A percentile compares a stretch with the other conserved stretches of the same genome.
phyloP scores from a whole-genome alignment of 2,113 vertebrate genomes.

The Neogale vison region DNA sequence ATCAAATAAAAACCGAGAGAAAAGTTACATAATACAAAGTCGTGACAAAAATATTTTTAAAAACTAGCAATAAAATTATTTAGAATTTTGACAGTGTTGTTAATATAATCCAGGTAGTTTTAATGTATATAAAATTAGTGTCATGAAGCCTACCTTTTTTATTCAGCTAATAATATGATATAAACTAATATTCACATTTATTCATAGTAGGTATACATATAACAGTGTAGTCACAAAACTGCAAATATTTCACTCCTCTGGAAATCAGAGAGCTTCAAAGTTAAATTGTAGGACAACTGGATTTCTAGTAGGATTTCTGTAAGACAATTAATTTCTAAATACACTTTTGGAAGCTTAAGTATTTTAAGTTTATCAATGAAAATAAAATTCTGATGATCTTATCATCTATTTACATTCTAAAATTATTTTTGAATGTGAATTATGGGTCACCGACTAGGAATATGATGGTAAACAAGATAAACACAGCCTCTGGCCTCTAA shows the following conservation, averaged over 20 bases:
- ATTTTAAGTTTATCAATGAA: neutral
- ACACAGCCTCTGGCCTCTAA: neutral
- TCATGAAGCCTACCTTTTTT: neutral
- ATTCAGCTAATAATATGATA: neutral
- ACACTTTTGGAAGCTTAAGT: neutral
- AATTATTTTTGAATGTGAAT: neutral
- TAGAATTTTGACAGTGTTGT: neutral
- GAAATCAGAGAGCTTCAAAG: neutral
- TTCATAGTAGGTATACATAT: neutral
- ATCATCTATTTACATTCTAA: neutral
- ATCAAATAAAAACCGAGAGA: neutral
- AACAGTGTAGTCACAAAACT: neutral
- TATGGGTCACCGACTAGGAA: neutral
- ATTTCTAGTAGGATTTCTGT: no score
- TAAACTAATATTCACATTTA: neutral
- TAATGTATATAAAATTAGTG: neutral
- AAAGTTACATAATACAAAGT: neutral
- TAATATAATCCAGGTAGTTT: neutral
- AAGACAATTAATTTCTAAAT: neutral
- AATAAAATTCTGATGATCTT: neutral
- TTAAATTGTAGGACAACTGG: neutral
- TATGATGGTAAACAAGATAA: neutral
- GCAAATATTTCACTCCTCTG: neutral
- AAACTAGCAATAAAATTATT: neutral
- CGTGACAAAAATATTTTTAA: neutral